Conservation (phyloP, 2,113 vertebrate species). For the Campylorhamphus procurvoides region DNA sequence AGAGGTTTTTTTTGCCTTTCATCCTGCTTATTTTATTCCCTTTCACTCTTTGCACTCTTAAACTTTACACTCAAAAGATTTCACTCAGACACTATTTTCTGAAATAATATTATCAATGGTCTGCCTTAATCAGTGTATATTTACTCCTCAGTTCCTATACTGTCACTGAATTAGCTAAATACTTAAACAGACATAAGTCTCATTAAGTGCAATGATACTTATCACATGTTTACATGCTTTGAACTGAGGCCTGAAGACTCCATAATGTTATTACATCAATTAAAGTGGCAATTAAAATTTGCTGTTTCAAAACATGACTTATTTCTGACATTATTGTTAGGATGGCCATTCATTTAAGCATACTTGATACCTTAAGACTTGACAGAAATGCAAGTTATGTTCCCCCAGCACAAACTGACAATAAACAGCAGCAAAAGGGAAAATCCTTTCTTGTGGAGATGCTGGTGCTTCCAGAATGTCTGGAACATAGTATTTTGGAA, state of each 20-base stretch:
- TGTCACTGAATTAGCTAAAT: not conserved
- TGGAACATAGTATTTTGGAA: not conserved
- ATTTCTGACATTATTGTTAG: not conserved
- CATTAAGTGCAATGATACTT: not conserved
- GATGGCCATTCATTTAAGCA: not conserved
- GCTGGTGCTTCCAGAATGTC: not conserved
- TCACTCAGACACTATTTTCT: not conserved
- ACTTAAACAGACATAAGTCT: not conserved
- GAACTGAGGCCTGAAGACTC: not conserved
- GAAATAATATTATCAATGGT: not conserved
- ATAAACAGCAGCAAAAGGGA: not conserved
- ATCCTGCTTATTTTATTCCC: constrained; percentile 1
- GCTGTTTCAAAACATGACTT: not conserved
- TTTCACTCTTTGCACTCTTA: not conserved
- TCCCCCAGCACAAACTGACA: not conserved
- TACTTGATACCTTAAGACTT: not conserved
- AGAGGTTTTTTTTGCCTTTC: constrained; percentile 19
- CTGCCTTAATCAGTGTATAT: not conserved
- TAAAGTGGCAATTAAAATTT: not conserved
- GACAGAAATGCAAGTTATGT: not conserved
- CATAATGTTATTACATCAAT: not conserved
- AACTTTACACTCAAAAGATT: not conserved
- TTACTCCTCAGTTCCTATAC: not conserved
- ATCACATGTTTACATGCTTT: not conserved
- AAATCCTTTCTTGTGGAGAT: not conserved